Evolutionary conservation across 1,140 invertebrate genomes (phyloP), one percentile per base, ranked within the genome.

Genomic region (Drosophila nasuta): DNA sequence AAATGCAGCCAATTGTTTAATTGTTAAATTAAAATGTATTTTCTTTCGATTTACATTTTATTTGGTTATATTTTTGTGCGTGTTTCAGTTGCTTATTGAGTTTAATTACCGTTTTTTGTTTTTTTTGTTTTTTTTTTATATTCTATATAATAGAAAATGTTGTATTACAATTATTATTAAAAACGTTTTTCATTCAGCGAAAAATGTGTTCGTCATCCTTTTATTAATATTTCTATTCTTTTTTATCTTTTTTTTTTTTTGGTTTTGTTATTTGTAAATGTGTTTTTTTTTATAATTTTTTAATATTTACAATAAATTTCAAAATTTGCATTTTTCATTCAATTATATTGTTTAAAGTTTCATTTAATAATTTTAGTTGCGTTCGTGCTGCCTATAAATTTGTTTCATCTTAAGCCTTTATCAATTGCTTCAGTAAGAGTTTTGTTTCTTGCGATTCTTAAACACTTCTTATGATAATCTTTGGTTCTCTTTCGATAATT

Each of bases 111-210:
- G 51, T 51, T 45, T 38, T 11, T 25, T 25, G 0, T 38, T 8
- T 20, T 20, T 20, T 20, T 1, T 3, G n/a, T n/a, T 20, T 20
- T 20, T 41, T 48, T 10, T 54, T 45, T 67, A 11, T 58, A 60
- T 70, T 81, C 82, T 70, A 87, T 70, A 63, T 81, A 76, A 86
- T 81, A 87, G 75, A 82, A 82, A 77, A 81, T 65, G 38, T 70
- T 49, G 46, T 78, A 69, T 58, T 75, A 60, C 46, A 74, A 65
- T 75, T 73, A 69, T 78, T 85, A 71, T 82, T 82, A 75, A 81
- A 86, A 86, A 81, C 43, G 35, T 20, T 43, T 72, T 60, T 62
- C 58, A 62, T 63, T 63, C 76, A 66, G 66, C 73, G 65, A 66
- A 65, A 65, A 70, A 65, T 69, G 45, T 73, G 20, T 56, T 46